These are phyloP conservation scores for Cheilosia soror DNA, from an alignment of 2,888 invertebrate species.

Conservation along the genomic window DNA sequence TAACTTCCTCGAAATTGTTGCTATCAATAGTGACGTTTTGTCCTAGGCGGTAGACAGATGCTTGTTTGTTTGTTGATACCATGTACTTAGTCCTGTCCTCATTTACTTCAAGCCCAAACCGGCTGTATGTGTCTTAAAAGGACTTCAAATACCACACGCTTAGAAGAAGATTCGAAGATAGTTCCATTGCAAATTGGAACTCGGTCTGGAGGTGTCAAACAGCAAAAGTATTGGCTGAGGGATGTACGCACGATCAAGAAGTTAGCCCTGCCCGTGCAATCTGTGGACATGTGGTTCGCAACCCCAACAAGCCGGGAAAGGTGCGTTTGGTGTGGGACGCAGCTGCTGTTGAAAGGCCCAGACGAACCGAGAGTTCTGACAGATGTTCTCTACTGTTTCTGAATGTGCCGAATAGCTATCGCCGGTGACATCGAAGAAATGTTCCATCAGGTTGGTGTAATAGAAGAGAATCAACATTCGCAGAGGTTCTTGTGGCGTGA, in stretches of 20 bases:
- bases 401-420: not conserved
- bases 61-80: too few relatives aligned
- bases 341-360: not conserved
- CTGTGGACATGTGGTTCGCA: not conserved
- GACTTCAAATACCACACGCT: conserved; percentile 1
- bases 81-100: too few relatives aligned
- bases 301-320: not conserved
- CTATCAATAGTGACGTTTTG: too few relatives aligned
- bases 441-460: too few relatives aligned
- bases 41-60: too few relatives aligned
- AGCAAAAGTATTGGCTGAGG: not conserved
- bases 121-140: conserved; percentile 29
- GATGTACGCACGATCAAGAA: conserved; percentile 8
- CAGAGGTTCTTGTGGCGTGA: conserved; percentile 77
- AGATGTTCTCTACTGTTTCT: not conserved
- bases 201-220: not conserved
- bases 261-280: conserved; percentile 6
- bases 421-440: not conserved
- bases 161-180: not conserved
- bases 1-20: too few relatives aligned
- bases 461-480: conserved; percentile 1
- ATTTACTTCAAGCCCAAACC: too few relatives aligned
- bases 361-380: not conserved
- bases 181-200: conserved; percentile 4
- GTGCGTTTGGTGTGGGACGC: too few relatives aligned